Conservation (phyloP, 2,113 vertebrate genomes). For the Peromyscus leucopus region DNA sequence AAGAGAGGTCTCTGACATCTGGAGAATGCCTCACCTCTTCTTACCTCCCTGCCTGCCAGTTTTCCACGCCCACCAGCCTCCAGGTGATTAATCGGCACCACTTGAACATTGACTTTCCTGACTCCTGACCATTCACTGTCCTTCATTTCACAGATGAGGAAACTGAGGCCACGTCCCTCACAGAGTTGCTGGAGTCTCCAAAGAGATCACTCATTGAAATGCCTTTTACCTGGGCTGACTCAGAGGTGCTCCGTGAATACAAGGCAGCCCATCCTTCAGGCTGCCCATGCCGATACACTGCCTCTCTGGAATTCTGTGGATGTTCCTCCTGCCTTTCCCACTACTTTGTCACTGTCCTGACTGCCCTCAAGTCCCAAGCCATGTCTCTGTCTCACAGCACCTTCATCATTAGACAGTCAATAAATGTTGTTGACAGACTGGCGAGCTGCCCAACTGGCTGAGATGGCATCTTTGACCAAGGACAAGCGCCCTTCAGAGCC, state of each 20-base stretch:
- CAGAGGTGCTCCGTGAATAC: fast-evolving
- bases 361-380: slow-evolving; percentile 27
- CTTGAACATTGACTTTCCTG: neutral
- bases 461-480: slow-evolving; percentile 73
- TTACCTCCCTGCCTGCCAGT: neutral
- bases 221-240: fast-evolving
- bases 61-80: neutral
- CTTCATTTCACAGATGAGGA: neutral
- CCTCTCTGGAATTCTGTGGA: neutral
- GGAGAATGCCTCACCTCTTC: neutral
- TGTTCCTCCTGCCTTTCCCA: neutral
- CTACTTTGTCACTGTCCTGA: neutral
- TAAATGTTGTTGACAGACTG: slow-evolving; percentile 72
- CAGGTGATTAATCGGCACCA: fast-evolving
- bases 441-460: slow-evolving; percentile 50
- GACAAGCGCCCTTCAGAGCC: slow-evolving; percentile 55
- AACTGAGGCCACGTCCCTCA: neutral
- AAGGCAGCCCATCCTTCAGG: neutral
- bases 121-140: neutral
- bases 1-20: neutral
- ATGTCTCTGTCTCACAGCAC: neutral
- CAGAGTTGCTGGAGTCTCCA: neutral
- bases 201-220: neutral
- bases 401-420: slow-evolving; percentile 62
- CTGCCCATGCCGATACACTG: neutral